Conservation (phyloP, 2,113 vertebrate species). For the Pterocles gutturalis region DNA sequence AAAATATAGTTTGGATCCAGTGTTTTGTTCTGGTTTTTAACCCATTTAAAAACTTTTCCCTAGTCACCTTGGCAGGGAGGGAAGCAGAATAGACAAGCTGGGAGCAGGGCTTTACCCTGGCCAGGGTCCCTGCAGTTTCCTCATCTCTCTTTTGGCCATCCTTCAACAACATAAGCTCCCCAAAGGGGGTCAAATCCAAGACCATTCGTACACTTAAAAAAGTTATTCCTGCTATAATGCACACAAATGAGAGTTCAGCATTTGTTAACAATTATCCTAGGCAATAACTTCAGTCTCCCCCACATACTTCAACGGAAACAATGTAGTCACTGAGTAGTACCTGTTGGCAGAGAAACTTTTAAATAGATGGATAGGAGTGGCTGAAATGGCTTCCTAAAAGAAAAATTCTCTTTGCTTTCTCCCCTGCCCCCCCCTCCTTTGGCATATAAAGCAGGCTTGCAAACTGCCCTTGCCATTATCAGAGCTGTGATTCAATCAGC, state of each 20-base stretch:
- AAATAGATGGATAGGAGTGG: neutral
- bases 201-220: neutral
- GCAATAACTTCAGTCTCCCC: neutral
- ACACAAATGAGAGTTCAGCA: neutral
- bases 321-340: neutral
- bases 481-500: neutral
- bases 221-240: neutral
- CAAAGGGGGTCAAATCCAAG: neutral
- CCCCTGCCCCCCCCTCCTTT: accelerated
- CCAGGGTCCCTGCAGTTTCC: neutral
- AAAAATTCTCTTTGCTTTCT: neutral
- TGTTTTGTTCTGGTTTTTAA: neutral
- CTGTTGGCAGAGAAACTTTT: neutral
- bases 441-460: neutral
- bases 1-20: neutral
- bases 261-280: conserved; percentile 40
- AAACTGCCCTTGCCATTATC: neutral
- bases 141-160: neutral
- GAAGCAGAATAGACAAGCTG: neutral
- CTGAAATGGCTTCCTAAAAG: neutral
- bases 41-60: neutral
- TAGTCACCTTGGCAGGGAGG: neutral
- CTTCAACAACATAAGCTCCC: neutral
- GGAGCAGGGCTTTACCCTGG: neutral
- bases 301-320: neutral